Evolutionary conservation across 2,113 vertebrate species (phyloP).

Genomic region (Vulpes ferrilata): DNA sequence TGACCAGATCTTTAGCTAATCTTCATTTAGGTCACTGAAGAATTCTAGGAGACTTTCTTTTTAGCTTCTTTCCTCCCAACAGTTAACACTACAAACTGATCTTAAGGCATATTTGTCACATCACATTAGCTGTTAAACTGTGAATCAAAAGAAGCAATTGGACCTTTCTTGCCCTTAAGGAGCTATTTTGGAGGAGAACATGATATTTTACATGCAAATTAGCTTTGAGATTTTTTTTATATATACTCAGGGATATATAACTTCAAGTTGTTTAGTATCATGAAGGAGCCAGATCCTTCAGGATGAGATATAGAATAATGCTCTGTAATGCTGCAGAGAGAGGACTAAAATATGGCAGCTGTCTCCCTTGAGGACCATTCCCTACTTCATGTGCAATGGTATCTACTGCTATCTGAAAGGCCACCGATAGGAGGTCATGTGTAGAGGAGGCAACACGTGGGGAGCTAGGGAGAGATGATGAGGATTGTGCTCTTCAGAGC

Average conservation of each 20-base stretch:
- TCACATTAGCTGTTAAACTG: background rate
- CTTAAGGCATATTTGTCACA: background rate
- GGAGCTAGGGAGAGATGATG: background rate
- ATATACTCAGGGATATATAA: background rate
- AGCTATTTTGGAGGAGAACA: background rate
- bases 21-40: background rate
- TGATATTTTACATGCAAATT: background rate
- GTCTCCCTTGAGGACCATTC: background rate
- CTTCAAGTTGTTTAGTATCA: background rate
- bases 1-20: background rate
- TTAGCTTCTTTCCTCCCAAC: background rate
- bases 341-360: no score
- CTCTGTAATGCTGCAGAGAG: background rate
- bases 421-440: fast-evolving
- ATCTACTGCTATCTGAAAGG: background rate
- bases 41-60: background rate
- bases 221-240: background rate
- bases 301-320: background rate
- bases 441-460: background rate
- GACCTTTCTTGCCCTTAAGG: background rate
- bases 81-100: background rate
- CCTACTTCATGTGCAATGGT: fast-evolving
- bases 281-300: background rate
- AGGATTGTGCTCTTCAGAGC: background rate
- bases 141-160: background rate